Conservation (phyloP, 2,113 vertebrate genomes). For the Cepphus grylle region DNA sequence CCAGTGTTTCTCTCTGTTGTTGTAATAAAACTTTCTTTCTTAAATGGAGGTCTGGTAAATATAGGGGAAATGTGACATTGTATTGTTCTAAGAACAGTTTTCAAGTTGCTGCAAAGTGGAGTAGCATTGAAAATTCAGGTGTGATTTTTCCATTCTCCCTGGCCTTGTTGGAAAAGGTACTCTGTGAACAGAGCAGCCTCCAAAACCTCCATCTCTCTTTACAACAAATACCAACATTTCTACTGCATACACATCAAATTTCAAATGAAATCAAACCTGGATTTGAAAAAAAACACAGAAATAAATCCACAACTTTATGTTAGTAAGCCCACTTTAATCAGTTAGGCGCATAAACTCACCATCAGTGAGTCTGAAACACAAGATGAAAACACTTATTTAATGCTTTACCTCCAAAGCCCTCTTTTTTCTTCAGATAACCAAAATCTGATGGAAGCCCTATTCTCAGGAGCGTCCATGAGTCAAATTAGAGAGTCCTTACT, state of each 20-base stretch:
- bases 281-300: neutral
- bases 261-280: neutral
- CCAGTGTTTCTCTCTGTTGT: neutral
- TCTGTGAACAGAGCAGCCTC: neutral
- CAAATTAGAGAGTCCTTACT: neutral
- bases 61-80: fast-evolving
- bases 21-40: neutral
- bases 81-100: neutral
- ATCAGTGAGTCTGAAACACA: neutral
- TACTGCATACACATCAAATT: neutral
- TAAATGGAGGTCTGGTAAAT: neutral
- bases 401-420: neutral
- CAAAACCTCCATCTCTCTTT: neutral
- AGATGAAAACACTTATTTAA: neutral
- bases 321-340: neutral
- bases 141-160: neutral
- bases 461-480: neutral
- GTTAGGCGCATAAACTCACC: neutral
- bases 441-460: neutral
- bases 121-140: neutral
- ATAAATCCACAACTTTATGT: neutral
- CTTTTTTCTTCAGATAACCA: neutral
- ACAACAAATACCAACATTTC: neutral
- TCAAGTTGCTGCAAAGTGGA: neutral
- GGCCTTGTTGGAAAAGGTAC: neutral